These are phyloP conservation scores for Andrena cerasifolii DNA, from an alignment of 1,140 invertebrate genomes.

Conservation along the genomic window DNA sequence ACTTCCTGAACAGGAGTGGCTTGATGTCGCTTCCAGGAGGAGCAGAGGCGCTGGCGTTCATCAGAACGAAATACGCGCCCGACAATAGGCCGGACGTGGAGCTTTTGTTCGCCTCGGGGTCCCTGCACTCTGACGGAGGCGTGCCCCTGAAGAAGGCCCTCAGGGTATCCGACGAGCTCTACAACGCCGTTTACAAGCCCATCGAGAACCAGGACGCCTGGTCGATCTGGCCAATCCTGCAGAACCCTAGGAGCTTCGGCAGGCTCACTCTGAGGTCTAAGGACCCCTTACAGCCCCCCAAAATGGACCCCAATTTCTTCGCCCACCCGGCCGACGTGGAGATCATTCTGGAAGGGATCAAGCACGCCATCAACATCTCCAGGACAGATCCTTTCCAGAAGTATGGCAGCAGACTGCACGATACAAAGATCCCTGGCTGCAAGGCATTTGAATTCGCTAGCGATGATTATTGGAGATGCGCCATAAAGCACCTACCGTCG, in stretches of 20 bases:
- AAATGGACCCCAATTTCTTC: slow-evolving; percentile 90
- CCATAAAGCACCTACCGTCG: slow-evolving; percentile 84
- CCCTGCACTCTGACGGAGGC: slow-evolving; percentile 86
- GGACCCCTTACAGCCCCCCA: slow-evolving; percentile 89
- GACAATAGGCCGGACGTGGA: slow-evolving; percentile 83
- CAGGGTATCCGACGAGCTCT: slow-evolving; percentile 84
- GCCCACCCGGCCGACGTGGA: slow-evolving; percentile 85
- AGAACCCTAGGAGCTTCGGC: slow-evolving; percentile 89
- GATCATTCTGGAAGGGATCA: slow-evolving; percentile 87
- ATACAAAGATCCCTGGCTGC: slow-evolving; percentile 85
- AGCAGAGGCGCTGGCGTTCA: slow-evolving; percentile 82
- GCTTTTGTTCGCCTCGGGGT: slow-evolving; percentile 81
- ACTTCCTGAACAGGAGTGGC: slow-evolving; percentile 79
- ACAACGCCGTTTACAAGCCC: slow-evolving; percentile 83
- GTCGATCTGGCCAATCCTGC: slow-evolving; percentile 87
- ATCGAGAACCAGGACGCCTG: slow-evolving; percentile 85
- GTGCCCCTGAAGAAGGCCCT: slow-evolving; percentile 82
- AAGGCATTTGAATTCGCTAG: slow-evolving; percentile 81
- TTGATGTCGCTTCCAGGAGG: slow-evolving; percentile 81
- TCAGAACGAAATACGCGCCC: slow-evolving; percentile 81
- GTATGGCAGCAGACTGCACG: slow-evolving; percentile 83
- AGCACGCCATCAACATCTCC: slow-evolving; percentile 84
- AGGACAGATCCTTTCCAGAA: slow-evolving; percentile 85
- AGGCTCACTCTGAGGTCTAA: slow-evolving; percentile 85
- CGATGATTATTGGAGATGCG: slow-evolving; percentile 90